These are phyloP conservation scores for Agrenia bidenticulata DNA, from an alignment of 2,888 invertebrate species.

Conservation along the genomic window DNA sequence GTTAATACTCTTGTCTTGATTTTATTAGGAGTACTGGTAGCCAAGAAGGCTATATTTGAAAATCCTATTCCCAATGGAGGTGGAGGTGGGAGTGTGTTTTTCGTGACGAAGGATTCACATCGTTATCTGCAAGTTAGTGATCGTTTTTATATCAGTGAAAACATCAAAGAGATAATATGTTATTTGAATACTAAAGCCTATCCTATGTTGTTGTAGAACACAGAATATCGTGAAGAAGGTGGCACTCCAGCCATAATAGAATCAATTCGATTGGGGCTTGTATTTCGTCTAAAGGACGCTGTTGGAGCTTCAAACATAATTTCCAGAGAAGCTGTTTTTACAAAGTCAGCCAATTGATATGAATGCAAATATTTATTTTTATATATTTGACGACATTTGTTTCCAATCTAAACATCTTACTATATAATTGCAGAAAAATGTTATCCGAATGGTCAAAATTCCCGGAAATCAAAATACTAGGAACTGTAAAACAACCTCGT, in stretches of 20 bases:
- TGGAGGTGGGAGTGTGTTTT: constrained; percentile 64
- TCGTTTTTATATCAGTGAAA: neutral
- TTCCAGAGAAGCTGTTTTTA: constrained; percentile 67
- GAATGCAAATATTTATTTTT: too few relatives aligned
- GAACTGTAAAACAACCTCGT: constrained; percentile 59
- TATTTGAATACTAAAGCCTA: constrained; percentile 5
- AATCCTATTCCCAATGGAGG: constrained; percentile 60
- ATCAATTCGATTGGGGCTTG: constrained; percentile 79
- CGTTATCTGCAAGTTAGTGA: constrained; percentile 59
- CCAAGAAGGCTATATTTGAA: constrained; percentile 64
- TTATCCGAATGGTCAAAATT: constrained; percentile 57
- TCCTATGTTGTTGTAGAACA: constrained; percentile 58
- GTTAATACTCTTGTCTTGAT: too few relatives aligned
- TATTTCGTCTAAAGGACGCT: constrained; percentile 80
- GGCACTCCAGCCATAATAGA: constrained; percentile 76
- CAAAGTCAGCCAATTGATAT: constrained; percentile 63
- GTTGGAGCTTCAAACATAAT: constrained; percentile 73
- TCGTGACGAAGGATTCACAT: constrained; percentile 58
- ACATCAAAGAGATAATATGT: constrained; percentile 1
- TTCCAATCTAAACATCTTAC: too few relatives aligned
- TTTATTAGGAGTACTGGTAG: constrained; percentile 63
- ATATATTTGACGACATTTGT: too few relatives aligned
- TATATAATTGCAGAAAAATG: constrained; percentile 37
- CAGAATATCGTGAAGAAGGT: constrained; percentile 69
- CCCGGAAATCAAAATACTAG: constrained; percentile 76